Evolutionary conservation across 2,888 invertebrate species (phyloP).

Genomic region (Oscheius myriophilus): DNA sequence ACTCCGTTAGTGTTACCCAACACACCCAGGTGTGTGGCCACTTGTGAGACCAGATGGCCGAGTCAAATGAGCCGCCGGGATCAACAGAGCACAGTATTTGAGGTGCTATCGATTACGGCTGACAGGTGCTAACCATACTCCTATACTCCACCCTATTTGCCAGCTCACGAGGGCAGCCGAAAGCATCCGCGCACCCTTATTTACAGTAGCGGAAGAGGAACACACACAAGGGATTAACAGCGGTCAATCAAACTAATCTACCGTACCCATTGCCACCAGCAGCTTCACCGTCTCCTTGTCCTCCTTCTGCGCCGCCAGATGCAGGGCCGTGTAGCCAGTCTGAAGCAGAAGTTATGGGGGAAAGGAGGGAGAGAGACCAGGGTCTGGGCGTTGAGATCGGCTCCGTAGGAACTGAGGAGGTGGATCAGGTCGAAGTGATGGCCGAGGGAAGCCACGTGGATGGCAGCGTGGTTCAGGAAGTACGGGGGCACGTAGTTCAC

Average conservation of each 20-base stretch:
- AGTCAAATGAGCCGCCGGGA: slow-evolving; percentile 22
- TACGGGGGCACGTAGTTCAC: slow-evolving; percentile 17
- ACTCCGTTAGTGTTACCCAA: slow-evolving; percentile 21
- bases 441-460: slow-evolving; percentile 18
- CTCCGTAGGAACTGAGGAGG: slow-evolving; percentile 2
- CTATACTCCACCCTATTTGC: slow-evolving; percentile 25
- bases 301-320: slow-evolving; percentile 21
- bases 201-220: slow-evolving; percentile 25
- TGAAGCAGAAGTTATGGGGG: slow-evolving; percentile 1
- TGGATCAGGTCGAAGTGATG: slow-evolving; percentile 9
- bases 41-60: slow-evolving; percentile 13
- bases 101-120: slow-evolving; percentile 29
- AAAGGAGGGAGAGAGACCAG: neutral
- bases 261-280: slow-evolving; percentile 15
- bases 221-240: slow-evolving; percentile 23
- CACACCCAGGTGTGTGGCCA: slow-evolving; percentile 25
- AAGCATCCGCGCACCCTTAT: slow-evolving; percentile 13
- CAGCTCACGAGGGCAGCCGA: slow-evolving; percentile 19
- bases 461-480: slow-evolving; percentile 8
- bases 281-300: slow-evolving; percentile 17
- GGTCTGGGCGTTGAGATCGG: slow-evolving; percentile 24
- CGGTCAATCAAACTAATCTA: slow-evolving; percentile 32
- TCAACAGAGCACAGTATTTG: slow-evolving; percentile 18
- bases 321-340: slow-evolving; percentile 27
- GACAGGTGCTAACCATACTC: slow-evolving; percentile 29